Base-by-base conservation (phyloP, 2,888 invertebrate genomes). In the Cryptophagus acutangulus region DNA sequence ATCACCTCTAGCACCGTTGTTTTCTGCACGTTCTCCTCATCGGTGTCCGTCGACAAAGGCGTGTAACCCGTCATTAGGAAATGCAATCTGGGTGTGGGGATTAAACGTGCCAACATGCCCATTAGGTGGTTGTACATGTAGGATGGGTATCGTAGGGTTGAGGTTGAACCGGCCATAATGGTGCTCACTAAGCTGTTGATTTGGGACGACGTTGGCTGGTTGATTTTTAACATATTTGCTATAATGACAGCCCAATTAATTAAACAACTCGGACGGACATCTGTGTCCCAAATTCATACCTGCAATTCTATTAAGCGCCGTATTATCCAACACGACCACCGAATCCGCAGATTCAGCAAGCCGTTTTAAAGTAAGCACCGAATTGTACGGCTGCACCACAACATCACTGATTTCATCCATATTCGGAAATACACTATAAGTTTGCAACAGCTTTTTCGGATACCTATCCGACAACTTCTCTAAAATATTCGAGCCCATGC, bases 41-140 rank as follows among this genome's bases (percentile, higher is more conserved):
- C 85, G 54, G 87, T 86, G 66, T 95, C 95, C 1, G 92, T 90
- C 0, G 90, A 85, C 24, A 96, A 77, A 0, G 96, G 96, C 16
- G 96, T 96, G 67, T 92, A 93, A 8, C 99, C 97, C 0, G 97
- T 97, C 93, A 99, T 99, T 3, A 99, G 77, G 69, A 97, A 99
- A 72, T 99, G 96, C 36, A 99, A 76, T n/a, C 94, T 78, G 12
- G 97, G 96, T 2, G 95, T 96, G 0, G 99, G 97, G 56, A 96
- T 95, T 36, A 99, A 74, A 1, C 96, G 94, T 9, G 95, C 93
- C 54, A 94, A 87, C 45, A 97, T 72, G 37, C 94, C 92, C 68
- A 94, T 90, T 48, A 99, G 76, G 69, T 96, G 95, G 66, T 97
- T 96, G 71, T 97, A 95, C 92, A 97, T 96, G 69, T 95, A 95